Percentiles rank a stretch among this genome's conserved stretches.
Conservation (phyloP, 53 echinoderm and acorn worm species). For the Echinometra lucunter region DNA sequence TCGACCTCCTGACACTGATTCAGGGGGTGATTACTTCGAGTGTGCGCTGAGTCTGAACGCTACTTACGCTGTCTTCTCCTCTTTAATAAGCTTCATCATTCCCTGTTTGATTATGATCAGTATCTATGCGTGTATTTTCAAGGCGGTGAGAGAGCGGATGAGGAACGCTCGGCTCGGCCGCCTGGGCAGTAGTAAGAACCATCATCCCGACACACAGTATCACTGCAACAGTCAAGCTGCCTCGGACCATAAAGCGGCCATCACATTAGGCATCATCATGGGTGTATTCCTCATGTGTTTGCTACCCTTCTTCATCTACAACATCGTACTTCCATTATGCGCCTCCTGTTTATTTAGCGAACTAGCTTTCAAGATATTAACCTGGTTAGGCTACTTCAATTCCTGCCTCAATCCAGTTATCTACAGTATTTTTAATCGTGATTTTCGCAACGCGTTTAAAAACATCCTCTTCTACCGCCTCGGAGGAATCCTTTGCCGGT, state of each 20-base stretch:
- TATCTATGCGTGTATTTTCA: conserved; percentile 95
- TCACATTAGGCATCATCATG: conserved; percentile 98
- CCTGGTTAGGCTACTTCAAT: conserved; percentile 98
- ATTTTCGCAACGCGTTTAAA: conserved; percentile 95
- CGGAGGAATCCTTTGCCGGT: conserved; percentile 5
- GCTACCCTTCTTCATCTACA: conserved; percentile 96
- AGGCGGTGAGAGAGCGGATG: conserved; percentile 92
- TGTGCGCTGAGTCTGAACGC: conserved; percentile 94
- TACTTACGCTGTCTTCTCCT: conserved; percentile 92
- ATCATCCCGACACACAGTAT: conserved; percentile 84
- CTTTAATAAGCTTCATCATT: conserved; percentile 94
- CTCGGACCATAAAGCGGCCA: conserved; percentile 94
- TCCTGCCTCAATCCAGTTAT: conserved; percentile 94
- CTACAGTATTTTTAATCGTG: conserved; percentile 98
- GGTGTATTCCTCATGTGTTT: conserved; percentile 95
- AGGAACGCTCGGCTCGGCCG: conserved; percentile 90
- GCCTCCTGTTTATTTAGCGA: conserved; percentile 78
- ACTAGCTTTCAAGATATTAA: conserved; percentile 80
- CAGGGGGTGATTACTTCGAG: conserved; percentile 65
- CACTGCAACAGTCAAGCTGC: conserved; percentile 92
- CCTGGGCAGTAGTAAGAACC: conserved; percentile 86
- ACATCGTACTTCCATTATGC: conserved; percentile 92
- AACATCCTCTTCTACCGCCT: conserved; percentile 77
- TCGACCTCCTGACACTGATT: conserved; percentile 38
- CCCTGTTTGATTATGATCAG: conserved; percentile 97